phyloP scores from a whole-genome alignment of 2,888 invertebrate genomes.

The Acanthococcus lagerstroemiae region DNA sequence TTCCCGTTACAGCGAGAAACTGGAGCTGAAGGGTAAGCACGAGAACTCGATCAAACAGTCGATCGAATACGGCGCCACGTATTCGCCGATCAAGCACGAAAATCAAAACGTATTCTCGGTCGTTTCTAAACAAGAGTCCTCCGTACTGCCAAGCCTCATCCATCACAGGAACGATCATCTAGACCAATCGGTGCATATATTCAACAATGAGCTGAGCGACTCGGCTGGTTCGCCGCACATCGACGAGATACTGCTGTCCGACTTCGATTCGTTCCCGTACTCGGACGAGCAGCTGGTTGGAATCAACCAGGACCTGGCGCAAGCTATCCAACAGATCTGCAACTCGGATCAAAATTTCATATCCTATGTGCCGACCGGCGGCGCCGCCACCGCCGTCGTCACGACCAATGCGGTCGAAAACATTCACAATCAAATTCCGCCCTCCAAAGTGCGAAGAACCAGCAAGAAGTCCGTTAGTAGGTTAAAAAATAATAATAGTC shows the following conservation, averaged over 20 bases:
- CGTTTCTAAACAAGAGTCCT: background rate
- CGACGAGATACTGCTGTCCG: constrained; percentile 33
- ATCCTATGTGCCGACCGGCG: constrained; percentile 28
- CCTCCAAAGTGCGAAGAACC: constrained; percentile 26
- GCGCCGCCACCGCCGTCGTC: background rate
- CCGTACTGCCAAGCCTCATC: background rate
- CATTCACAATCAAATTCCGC: constrained; percentile 15
- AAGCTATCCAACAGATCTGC: constrained; percentile 33
- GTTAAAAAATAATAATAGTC: background rate
- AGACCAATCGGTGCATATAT: background rate
- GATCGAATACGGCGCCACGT: background rate
- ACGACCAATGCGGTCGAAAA: constrained; percentile 15
- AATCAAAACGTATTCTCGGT: constrained; percentile 1
- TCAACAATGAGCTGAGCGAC: background rate
- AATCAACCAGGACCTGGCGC: constrained; percentile 33
- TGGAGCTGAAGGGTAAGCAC: background rate
- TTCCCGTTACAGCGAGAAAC: constrained; percentile 13
- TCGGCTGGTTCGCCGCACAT: constrained; percentile 28
- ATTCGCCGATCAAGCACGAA: background rate
- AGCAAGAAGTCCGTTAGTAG: constrained; percentile 24
- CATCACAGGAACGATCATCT: background rate
- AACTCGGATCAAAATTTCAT: constrained; percentile 32
- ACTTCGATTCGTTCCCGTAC: constrained; percentile 33
- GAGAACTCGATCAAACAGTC: background rate
- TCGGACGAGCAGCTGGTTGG: constrained; percentile 31